Conservation (phyloP, 1,140 invertebrate genomes). For the Trachymyrmex cornetzi region DNA sequence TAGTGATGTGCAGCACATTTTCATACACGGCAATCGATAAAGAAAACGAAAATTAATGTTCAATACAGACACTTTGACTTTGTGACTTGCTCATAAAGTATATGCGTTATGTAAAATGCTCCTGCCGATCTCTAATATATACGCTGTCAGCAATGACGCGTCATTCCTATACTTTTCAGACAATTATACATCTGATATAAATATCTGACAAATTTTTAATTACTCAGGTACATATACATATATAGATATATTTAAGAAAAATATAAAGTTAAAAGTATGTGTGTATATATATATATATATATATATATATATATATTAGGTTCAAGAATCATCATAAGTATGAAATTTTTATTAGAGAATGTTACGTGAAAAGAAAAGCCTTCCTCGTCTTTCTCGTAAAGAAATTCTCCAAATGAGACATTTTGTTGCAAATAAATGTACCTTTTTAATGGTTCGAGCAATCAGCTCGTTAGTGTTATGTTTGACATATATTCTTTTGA, state of each 20-base stretch:
- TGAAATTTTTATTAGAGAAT: constrained; percentile 42
- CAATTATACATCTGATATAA: constrained; percentile 17
- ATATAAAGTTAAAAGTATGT: constrained; percentile 49
- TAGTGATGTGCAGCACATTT: constrained; percentile 62
- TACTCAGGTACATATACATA: constrained; percentile 50
- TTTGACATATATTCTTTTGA: not conserved
- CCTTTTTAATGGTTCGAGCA: constrained; percentile 9
- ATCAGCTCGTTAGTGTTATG: not conserved
- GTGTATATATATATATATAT: no score
- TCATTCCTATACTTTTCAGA: constrained; percentile 5
- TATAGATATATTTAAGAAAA: constrained; percentile 28
- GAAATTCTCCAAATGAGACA: constrained; percentile 16
- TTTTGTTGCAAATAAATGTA: constrained; percentile 2
- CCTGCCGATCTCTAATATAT: constrained; percentile 5
- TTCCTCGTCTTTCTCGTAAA: not conserved
- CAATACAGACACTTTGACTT: constrained; percentile 44
- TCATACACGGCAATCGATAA: constrained; percentile 55
- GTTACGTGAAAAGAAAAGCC: constrained; percentile 9
- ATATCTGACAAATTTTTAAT: constrained; percentile 46
- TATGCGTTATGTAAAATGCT: constrained; percentile 39
- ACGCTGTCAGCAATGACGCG: constrained; percentile 4
- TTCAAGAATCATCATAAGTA: constrained; percentile 28
- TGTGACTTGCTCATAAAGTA: constrained; percentile 16
- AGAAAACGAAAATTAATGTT: constrained; percentile 36
- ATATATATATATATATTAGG: constrained; percentile 40